A percentile compares a stretch with the other conserved stretches of the same genome.
Conservation (phyloP, 2,797 vertebrate species). For the Channallabes apus region DNA sequence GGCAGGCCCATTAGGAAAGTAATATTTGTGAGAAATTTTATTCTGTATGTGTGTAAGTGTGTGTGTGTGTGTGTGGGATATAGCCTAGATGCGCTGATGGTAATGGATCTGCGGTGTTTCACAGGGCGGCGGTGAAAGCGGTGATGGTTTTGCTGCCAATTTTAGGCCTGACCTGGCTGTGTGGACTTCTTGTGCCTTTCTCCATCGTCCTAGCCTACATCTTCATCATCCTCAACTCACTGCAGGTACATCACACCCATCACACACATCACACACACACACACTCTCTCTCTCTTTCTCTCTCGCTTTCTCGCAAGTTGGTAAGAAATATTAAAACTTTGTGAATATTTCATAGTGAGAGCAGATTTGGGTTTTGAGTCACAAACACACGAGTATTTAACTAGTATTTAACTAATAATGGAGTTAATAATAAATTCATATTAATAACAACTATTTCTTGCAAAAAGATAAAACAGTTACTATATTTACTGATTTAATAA, state of each 20-base stretch:
- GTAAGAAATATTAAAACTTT: not conserved
- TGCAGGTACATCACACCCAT: conserved; percentile 70
- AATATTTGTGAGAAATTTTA: not conserved
- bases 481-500: not conserved
- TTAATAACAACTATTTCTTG: not conserved
- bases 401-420: not conserved
- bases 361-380: not conserved
- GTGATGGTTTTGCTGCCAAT: conserved; percentile 79
- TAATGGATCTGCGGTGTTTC: conserved; percentile 38
- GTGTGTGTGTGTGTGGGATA: conserved; percentile 20
- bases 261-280: not conserved
- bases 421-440: no score
- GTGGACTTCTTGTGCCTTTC: conserved; percentile 78
- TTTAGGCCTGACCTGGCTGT: conserved; percentile 80
- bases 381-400: not conserved
- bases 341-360: not conserved
- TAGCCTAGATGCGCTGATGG: conserved; percentile 22
- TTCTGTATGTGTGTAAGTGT: conserved; percentile 8
- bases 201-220: conserved; percentile 78
- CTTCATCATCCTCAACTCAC: conserved; percentile 80
- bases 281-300: not conserved
- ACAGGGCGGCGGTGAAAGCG: conserved; percentile 78
- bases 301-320: not conserved
- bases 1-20: conserved; percentile 3
- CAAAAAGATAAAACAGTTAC: not conserved